A percentile compares a stretch with the other conserved stretches of the same genome.
Conservation (phyloP, 2,888 invertebrate species). For the Pterostichus niger region DNA sequence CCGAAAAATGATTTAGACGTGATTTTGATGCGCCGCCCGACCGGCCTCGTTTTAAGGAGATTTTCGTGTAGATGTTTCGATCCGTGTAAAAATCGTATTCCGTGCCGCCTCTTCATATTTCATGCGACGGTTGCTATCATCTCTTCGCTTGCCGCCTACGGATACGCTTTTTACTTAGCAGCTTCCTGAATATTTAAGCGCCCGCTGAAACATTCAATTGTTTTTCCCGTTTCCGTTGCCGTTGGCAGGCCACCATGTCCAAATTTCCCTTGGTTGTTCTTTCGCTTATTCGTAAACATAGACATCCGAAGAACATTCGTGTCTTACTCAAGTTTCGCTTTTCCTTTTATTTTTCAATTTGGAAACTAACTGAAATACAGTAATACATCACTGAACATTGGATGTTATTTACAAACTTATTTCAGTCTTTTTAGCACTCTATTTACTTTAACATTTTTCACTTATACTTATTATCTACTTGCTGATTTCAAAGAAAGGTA, state of each 20-base stretch:
- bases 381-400: conserved; percentile 24
- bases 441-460: neutral
- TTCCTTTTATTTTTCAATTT: conserved; percentile 39
- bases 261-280: conserved; percentile 50
- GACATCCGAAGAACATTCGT: conserved; percentile 22
- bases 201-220: conserved; percentile 64
- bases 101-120: conserved; percentile 55
- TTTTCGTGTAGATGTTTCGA: conserved; percentile 58
- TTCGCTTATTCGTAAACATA: conserved; percentile 42
- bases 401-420: neutral
- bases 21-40: conserved; percentile 47
- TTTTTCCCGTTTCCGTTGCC: conserved; percentile 63
- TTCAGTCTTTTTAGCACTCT: neutral
- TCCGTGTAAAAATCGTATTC: conserved; percentile 41
- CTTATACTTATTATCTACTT: too few species aligned
- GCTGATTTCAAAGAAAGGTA: neutral
- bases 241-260: conserved; percentile 13
- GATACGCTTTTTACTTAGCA: conserved; percentile 65
- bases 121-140: conserved; percentile 58
- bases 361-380: conserved; percentile 33
- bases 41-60: conserved; percentile 50
- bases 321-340: conserved; percentile 36
- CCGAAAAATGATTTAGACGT: conserved; percentile 59
- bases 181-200: conserved; percentile 66
- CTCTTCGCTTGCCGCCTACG: conserved; percentile 48